Base-by-base conservation (phyloP, 2,888 invertebrate species). In the Plutella xylostella region DNA sequence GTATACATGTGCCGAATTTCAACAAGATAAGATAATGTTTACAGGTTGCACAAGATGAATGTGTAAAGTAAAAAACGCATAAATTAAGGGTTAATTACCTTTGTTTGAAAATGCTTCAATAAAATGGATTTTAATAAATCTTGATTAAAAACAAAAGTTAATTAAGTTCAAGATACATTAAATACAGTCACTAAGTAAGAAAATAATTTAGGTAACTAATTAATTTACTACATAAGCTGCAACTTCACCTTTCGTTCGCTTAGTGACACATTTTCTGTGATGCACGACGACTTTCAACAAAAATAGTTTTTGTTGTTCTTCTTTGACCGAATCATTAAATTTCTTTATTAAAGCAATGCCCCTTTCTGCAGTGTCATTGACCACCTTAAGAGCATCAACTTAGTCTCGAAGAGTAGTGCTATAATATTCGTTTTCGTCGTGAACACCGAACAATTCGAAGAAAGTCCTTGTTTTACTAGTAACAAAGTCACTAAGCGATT, bases 231-330 rank as follows among this genome's bases (percentile, higher is more conserved):
- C n/a, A n/a, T 33, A 33, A 4, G 33, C 12, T 9, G 33, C 33
- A 5, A 33, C 12, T n/a, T 15, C 33, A 9, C 12, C 5, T 33
- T 33, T 33, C 12, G 33, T 14, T n/a, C 33, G 33, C 33, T 25
- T 33, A n/a, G 37, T 15, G 17, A 43, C 43, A 22, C 22, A 11
- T 43, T 43, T 43, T 25, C 43, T 25, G 12, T 44, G 30, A 11
- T 38, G 44, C 12, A 30, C 44, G 12, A 30, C 30, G 5, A 43
- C 41, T 30, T 30, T 28, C n/a, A 41, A n/a, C 30, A 41, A 41
- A 30, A 41, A 41, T 14, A 28, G 41, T 28, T 41, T 25, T 18
- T 41, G 28, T 28, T 41, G 28, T 41, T 41, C 41, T 5, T 41
- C 14, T 17, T 17, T 41, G 11, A 41, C 30, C 18, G 41, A 28